A percentile compares a stretch with the other conserved stretches of the same genome.
Evolutionary conservation across 2,113 vertebrate species (phyloP).

Genomic region (Xiphophorus maculatus): DNA sequence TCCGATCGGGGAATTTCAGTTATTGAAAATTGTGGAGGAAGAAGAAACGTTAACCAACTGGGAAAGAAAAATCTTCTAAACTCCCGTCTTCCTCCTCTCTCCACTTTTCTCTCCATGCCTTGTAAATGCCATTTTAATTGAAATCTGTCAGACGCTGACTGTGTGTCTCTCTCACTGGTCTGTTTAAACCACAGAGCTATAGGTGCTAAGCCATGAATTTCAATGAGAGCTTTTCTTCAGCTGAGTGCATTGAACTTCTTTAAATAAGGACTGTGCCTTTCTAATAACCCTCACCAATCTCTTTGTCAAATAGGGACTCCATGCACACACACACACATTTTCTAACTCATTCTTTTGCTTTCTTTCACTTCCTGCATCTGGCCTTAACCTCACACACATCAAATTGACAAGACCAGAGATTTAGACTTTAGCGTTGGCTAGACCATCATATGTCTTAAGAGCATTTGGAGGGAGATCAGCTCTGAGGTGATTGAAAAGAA

Average conservation of each 20-base stretch:
- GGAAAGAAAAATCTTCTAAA: slow-evolving; percentile 11
- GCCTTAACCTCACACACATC: not conserved
- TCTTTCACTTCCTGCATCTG: not conserved
- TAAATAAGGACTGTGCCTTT: slow-evolving; percentile 73
- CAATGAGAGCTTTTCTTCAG: slow-evolving; percentile 82
- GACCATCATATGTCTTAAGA: too few relatives aligned
- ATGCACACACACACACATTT: not conserved
- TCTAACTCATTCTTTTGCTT: not conserved
- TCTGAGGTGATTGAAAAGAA: not conserved
- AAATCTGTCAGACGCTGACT: slow-evolving; percentile 77
- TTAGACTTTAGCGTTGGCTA: too few relatives aligned
- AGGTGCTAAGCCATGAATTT: slow-evolving; percentile 87
- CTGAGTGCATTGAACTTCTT: slow-evolving; percentile 80
- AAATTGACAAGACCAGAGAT: not conserved
- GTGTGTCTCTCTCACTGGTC: slow-evolving; percentile 66
- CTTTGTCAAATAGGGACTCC: slow-evolving; percentile 66
- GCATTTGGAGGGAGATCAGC: not conserved
- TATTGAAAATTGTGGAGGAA: not conserved
- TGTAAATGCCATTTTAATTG: slow-evolving; percentile 86
- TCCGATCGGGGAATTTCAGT: not conserved
- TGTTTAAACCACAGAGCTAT: slow-evolving; percentile 68
- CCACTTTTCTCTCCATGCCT: slow-evolving; percentile 47
- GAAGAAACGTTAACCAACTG: slow-evolving; percentile 23
- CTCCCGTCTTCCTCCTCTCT: slow-evolving; percentile 4
- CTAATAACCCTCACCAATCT: slow-evolving; percentile 75